phyloP scores from a whole-genome alignment of 2,113 vertebrate species.

The Ranitomeya imitator region DNA sequence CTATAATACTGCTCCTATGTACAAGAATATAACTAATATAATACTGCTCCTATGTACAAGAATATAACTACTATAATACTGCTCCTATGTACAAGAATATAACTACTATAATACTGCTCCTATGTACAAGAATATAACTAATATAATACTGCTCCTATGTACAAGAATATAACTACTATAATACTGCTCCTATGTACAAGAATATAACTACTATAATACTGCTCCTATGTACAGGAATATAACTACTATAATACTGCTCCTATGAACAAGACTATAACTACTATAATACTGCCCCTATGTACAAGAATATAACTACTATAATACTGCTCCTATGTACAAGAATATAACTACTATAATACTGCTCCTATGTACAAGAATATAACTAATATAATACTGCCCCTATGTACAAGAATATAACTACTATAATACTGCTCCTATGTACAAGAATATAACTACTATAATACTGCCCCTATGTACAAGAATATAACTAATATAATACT shows the following conservation, averaged over 20 bases:
- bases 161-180: conserved; percentile 8
- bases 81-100: background rate
- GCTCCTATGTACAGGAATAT: conserved; percentile 4
- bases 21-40: conserved; percentile 4
- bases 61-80: conserved; percentile 11
- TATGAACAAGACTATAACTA: too few relatives aligned
- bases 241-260: background rate
- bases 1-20: background rate
- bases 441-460: background rate
- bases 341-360: too few relatives aligned
- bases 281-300: too few relatives aligned
- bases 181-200: background rate
- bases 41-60: conserved; percentile 2
- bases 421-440: conserved; percentile 1
- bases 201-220: too few relatives aligned
- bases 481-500: too few relatives aligned
- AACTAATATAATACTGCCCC: background rate
- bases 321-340: too few relatives aligned
- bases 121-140: background rate
- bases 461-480: too few relatives aligned
- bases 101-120: conserved; percentile 3
- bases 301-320: too few relatives aligned
- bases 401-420: background rate
- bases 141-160: background rate
- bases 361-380: background rate